These are phyloP conservation scores for Callaeas wilsoni DNA, from an alignment of 2,113 vertebrate genomes.

Conservation along the genomic window DNA sequence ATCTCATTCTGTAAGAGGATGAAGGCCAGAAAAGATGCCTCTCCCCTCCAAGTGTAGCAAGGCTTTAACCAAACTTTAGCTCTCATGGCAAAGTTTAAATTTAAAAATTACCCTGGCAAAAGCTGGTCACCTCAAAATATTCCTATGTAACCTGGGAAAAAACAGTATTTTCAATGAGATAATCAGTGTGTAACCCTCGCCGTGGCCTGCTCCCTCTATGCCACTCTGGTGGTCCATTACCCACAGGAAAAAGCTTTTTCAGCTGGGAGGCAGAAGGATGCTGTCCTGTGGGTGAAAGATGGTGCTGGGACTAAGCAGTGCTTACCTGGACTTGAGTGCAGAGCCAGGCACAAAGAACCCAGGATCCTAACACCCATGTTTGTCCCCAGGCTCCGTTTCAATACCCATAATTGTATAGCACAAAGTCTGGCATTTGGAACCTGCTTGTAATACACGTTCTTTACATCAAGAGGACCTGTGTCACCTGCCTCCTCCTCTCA, in stretches of 20 bases:
- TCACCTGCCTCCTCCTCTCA: background rate
- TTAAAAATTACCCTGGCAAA: background rate
- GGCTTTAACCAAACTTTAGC: background rate
- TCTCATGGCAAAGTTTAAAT: background rate
- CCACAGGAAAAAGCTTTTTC: background rate
- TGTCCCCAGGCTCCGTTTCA: background rate
- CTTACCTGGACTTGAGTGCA: background rate
- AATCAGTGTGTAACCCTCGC: background rate
- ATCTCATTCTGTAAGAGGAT: background rate
- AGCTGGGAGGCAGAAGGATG: background rate
- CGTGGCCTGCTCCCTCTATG: background rate
- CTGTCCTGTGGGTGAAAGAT: background rate
- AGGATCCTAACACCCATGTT: background rate
- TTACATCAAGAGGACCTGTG: background rate
- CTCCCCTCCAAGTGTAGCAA: background rate
- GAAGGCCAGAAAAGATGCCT: background rate
- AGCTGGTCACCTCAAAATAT: background rate
- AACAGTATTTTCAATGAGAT: background rate
- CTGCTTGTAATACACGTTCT: background rate
- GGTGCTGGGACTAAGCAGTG: background rate
- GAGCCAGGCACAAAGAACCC: background rate
- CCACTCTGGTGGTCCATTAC: background rate
- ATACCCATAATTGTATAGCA: background rate
- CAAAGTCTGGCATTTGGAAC: background rate
- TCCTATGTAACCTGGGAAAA: background rate